Conservation (phyloP, 2,797 vertebrate species). For the Danio choprae region DNA sequence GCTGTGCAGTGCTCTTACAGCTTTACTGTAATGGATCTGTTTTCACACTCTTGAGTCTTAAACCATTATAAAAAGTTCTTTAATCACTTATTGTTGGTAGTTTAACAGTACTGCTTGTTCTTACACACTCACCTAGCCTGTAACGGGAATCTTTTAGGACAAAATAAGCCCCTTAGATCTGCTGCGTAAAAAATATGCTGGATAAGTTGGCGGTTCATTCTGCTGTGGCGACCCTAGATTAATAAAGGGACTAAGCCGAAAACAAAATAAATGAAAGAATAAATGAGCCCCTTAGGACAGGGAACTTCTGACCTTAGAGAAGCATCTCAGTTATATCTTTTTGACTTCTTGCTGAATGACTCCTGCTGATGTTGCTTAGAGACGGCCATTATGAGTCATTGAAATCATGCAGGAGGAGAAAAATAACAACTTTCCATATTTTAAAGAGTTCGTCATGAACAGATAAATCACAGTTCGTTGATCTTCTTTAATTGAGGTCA, state of each 20-base stretch:
- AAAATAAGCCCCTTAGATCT: not conserved
- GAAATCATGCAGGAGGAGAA: not conserved
- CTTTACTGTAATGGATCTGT: not conserved
- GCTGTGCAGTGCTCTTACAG: not conserved
- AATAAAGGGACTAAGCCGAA: too few species aligned
- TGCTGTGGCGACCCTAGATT: too few species aligned
- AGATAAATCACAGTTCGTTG: too few species aligned
- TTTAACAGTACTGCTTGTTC: not conserved
- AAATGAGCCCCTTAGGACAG: not conserved
- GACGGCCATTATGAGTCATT: not conserved
- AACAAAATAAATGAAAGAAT: too few species aligned
- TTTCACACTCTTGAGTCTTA: not conserved
- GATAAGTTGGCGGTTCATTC: too few species aligned
- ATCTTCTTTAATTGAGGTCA: too few species aligned
- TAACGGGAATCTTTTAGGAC: not conserved
- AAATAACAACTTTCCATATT: not conserved
- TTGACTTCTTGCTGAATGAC: not conserved
- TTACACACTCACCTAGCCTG: too few species aligned
- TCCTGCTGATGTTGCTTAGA: constrained; percentile 11
- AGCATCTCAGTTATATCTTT: not conserved
- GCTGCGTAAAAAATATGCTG: too few species aligned
- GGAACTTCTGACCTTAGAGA: constrained; percentile 3
- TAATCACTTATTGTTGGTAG: not conserved
- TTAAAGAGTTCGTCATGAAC: too few species aligned
- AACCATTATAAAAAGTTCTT: not conserved